These are phyloP conservation scores for Zaprionus nigranus DNA, from an alignment of 1,140 invertebrate genomes.

Conservation along the genomic window DNA sequence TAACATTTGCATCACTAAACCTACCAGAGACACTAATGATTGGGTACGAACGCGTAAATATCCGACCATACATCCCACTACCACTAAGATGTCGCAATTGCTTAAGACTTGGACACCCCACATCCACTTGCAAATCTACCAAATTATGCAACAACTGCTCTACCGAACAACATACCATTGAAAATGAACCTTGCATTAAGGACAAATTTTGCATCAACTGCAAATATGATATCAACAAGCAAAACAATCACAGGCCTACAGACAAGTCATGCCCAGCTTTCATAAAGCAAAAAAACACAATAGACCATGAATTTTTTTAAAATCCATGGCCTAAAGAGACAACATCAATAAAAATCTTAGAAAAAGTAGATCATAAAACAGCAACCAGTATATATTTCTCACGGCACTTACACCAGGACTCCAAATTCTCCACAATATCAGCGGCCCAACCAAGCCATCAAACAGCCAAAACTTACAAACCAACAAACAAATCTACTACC, in stretches of 20 bases:
- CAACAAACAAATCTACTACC: neutral
- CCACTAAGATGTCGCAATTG: neutral
- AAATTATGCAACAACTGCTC: neutral
- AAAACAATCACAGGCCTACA: neutral
- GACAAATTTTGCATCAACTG: neutral
- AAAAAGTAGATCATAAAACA: constrained; percentile 24
- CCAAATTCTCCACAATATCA: neutral
- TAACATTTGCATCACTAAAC: constrained; percentile 12
- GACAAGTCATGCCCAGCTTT: neutral
- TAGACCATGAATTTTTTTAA: too few species aligned
- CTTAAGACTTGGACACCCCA: neutral
- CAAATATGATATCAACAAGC: neutral
- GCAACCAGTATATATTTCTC: constrained; percentile 9
- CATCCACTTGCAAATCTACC: too few species aligned
- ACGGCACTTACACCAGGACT: neutral
- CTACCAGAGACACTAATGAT: constrained; percentile 14
- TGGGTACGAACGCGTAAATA: constrained; percentile 5
- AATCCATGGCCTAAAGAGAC: too few species aligned
- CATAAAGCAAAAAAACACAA: too few species aligned
- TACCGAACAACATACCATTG: too few species aligned
- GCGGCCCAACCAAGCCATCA: neutral
- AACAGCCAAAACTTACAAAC: constrained; percentile 4
- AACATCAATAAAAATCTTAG: neutral
- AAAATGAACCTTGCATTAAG: too few species aligned
- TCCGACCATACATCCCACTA: constrained; percentile 2